Percentiles rank a stretch among this genome's conserved stretches.
phyloP scores from a whole-genome alignment of 2,113 vertebrate species.

The Grammomys dolichurus region DNA sequence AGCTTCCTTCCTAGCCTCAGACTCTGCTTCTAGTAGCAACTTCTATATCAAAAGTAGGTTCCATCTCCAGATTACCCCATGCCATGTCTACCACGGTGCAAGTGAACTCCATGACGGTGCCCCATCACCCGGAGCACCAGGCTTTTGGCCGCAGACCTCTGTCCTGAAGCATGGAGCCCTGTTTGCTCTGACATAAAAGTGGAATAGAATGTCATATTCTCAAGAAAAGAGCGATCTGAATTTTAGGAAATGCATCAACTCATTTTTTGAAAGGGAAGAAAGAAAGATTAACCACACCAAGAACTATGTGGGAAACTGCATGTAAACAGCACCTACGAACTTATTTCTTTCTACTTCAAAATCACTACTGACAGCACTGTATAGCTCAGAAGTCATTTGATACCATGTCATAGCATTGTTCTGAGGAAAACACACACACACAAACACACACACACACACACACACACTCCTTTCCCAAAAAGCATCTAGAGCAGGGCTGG shows the following conservation, averaged over 20 bases:
- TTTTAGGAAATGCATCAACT: not conserved
- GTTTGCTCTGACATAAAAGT: not conserved
- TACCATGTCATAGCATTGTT: not conserved
- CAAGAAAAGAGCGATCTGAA: not conserved
- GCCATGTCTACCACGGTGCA: not conserved
- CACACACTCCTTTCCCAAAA: not conserved
- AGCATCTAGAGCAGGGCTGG: conserved; percentile 21
- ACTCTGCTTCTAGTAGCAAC: not conserved
- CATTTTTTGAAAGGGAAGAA: not conserved
- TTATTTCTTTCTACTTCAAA: not conserved
- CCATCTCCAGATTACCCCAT: not conserved
- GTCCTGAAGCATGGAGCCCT: not conserved
- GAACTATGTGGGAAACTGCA: not conserved
- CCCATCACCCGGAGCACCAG: not conserved
- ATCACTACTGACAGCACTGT: not conserved
- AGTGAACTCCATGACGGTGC: not conserved
- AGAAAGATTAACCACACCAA: not conserved
- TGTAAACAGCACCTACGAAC: not conserved
- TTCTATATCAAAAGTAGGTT: not conserved
- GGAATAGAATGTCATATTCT: not conserved
- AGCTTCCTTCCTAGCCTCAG: not conserved
- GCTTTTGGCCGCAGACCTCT: not conserved
- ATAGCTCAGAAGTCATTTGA: not conserved
- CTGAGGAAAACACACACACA: not conserved
- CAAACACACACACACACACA: conserved; percentile 10